Evolutionary conservation across 2,797 vertebrate genomes (phyloP).

Genomic region (Rhabdophis nuchalis): DNA sequence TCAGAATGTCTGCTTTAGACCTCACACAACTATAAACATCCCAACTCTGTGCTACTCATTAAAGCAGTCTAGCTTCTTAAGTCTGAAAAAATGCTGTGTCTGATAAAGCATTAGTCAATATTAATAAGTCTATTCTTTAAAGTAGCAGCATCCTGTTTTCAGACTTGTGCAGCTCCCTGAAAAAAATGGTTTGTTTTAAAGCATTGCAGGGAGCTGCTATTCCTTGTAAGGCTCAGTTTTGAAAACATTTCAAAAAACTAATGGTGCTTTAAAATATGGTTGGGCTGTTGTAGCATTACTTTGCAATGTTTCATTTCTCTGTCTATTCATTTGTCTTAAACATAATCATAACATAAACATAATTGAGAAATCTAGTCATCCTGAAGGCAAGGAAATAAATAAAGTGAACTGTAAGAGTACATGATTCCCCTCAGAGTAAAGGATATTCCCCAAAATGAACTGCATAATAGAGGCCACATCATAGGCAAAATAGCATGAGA

Average conservation of each 20-base stretch:
- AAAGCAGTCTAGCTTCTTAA: not conserved
- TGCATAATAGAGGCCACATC: not conserved
- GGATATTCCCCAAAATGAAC: not conserved
- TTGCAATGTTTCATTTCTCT: not conserved
- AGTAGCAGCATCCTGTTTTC: not conserved
- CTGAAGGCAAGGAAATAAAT: not conserved
- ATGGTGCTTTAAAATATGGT: not conserved
- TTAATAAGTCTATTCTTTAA: not conserved
- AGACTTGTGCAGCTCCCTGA: not conserved
- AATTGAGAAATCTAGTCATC: not conserved
- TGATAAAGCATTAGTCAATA: not conserved
- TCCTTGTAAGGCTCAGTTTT: not conserved
- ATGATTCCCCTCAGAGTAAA: not conserved
- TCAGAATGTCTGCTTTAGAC: not conserved
- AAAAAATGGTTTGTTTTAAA: not conserved
- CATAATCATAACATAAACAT: not conserved
- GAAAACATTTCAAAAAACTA: not conserved
- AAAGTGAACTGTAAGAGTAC: not conserved
- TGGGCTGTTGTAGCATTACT: not conserved
- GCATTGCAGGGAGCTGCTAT: not conserved
- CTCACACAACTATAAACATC: not conserved
- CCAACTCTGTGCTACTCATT: not conserved
- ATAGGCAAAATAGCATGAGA: not conserved
- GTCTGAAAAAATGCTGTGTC: not conserved
- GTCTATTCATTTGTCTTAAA: not conserved